Percentiles rank a stretch among this genome's conserved stretches.
phyloP scores from a whole-genome alignment of 2,797 vertebrate genomes.

The Uromys caudimaculatus region DNA sequence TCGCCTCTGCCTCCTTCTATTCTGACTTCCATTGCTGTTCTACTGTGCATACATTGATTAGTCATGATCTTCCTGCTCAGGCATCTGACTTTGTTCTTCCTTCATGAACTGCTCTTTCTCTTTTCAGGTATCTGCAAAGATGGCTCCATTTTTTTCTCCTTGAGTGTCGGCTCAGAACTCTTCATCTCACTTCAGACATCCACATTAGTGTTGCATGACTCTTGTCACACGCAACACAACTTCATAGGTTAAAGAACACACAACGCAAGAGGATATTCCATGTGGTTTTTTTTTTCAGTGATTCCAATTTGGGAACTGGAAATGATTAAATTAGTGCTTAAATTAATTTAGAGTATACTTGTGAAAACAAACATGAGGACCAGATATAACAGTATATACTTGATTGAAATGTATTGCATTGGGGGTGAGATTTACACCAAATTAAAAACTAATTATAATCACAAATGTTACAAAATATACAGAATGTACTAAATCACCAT shows the following conservation, averaged over 20 bases:
- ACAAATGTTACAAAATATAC: background rate
- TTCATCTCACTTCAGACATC: background rate
- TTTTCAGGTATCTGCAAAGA: background rate
- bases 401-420: background rate
- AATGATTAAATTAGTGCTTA: background rate
- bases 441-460: background rate
- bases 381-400: background rate
- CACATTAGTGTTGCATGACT: too few species aligned
- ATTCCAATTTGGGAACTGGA: background rate
- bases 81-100: background rate
- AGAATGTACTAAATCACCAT: background rate
- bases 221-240: background rate
- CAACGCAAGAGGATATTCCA: too few species aligned
- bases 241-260: background rate
- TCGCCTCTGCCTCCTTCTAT: background rate
- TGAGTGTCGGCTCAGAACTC: background rate
- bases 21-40: background rate
- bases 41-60: background rate
- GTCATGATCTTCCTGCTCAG: background rate
- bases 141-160: background rate
- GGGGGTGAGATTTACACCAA: background rate
- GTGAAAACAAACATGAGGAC: background rate
- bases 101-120: background rate
- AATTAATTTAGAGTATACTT: background rate
- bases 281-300: too few species aligned